Evolutionary conservation across 2,113 vertebrate species (phyloP).

Genomic region (Sorex araneus): DNA sequence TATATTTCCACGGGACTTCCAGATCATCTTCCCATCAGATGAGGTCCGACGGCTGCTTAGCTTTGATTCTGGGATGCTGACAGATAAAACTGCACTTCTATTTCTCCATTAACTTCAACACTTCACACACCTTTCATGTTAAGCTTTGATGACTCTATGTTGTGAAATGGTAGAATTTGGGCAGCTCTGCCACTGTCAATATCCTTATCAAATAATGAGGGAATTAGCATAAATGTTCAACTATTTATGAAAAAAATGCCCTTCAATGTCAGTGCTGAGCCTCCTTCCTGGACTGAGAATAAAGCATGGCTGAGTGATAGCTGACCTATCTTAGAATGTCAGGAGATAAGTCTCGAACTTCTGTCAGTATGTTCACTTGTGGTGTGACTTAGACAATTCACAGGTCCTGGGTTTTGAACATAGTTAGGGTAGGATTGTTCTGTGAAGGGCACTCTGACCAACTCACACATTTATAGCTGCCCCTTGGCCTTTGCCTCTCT

Average conservation of each 20-base stretch:
- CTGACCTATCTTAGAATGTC: not conserved
- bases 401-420: not conserved
- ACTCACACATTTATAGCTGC: not conserved
- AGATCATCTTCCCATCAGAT: not conserved
- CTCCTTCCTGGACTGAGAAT: not conserved
- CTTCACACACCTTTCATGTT: not conserved
- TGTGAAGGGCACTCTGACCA: not conserved
- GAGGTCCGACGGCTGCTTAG: not conserved
- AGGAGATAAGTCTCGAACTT: not conserved
- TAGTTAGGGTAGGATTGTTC: not conserved
- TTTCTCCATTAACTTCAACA: not conserved
- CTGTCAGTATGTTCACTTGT: not conserved
- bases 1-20: not conserved
- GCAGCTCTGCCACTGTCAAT: not conserved
- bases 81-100: not conserved
- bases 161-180: not conserved
- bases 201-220: slow-evolving; percentile 12
- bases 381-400: not conserved
- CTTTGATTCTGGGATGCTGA: not conserved
- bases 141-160: not conserved
- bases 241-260: not conserved
- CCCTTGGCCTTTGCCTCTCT: not conserved
- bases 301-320: not conserved
- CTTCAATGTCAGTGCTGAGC: not conserved
- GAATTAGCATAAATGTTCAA: not conserved